These are phyloP conservation scores for Argyra leucocephala DNA, from an alignment of 2,888 invertebrate species.

Conservation along the genomic window DNA sequence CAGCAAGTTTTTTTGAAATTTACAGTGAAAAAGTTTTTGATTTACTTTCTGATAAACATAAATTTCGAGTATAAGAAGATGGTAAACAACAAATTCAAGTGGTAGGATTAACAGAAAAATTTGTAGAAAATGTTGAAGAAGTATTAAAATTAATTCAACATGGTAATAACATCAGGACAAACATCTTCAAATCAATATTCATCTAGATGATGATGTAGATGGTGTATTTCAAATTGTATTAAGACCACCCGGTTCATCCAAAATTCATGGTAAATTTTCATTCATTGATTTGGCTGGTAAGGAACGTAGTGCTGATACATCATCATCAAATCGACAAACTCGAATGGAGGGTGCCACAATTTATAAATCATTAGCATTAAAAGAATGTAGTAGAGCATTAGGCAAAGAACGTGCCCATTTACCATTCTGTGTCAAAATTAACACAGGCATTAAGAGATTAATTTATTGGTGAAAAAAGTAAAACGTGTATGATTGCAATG, in stretches of 20 bases:
- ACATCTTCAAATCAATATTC: constrained; percentile 98
- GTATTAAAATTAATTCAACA: constrained; percentile 86
- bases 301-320: constrained; percentile 97
- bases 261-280: constrained; percentile 95
- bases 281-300: constrained; percentile 96
- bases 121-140: constrained; percentile 87
- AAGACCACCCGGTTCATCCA: constrained; percentile 64
- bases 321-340: constrained; percentile 90
- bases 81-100: constrained; percentile 97
- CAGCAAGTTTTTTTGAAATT: constrained; percentile 97
- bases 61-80: constrained; percentile 91
- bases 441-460: constrained; percentile 94
- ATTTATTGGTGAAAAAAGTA: constrained; percentile 95
- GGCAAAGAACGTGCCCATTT: constrained; percentile 93
- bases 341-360: constrained; percentile 49
- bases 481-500: constrained; percentile 99
- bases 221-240: constrained; percentile 97
- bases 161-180: constrained; percentile 91
- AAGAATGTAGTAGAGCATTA: constrained; percentile 94
- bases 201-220: constrained; percentile 92
- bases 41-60: constrained; percentile 81
- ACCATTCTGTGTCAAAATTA: constrained; percentile 94
- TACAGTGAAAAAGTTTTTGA: constrained; percentile 97
- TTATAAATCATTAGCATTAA: constrained; percentile 74
- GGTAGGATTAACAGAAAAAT: constrained; percentile 87